Base-by-base conservation (phyloP, 2,888 invertebrate genomes). In the Atherix ibis region DNA sequence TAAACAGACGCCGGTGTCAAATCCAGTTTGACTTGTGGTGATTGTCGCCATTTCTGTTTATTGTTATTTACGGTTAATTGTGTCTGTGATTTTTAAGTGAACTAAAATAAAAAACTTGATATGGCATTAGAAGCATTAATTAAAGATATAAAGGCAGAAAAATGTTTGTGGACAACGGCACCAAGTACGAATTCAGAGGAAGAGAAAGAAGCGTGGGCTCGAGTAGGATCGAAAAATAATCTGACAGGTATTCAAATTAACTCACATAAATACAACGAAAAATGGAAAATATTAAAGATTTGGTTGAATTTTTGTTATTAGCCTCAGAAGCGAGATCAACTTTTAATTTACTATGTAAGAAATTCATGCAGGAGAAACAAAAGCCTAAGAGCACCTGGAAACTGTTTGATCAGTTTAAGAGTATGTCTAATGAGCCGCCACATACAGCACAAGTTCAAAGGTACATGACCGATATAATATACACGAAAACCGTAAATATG, bases 251-350 rank as follows among this genome's bases (percentile, higher is more conserved):
- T n/a, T n/a, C n/a, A n/a, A n/a, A n/a, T n/a, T n/a, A n/a, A n/a
- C n/a, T n/a, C n/a, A n/a, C n/a, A n/a, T n/a, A n/a, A n/a, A n/a
- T n/a, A n/a, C n/a, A n/a, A n/a, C n/a, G n/a, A n/a, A n/a, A n/a
- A n/a, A n/a, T n/a, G n/a, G n/a, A n/a, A n/a, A n/a, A n/a, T n/a
- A n/a, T n/a, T n/a, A n/a, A n/a, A n/a, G n/a, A n/a, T n/a, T n/a
- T n/a, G n/a, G n/a, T n/a, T n/a, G 8, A n/a, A 4, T 32, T 32
- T 26, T 22, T 27, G 26, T 18, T 43, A 34, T 10, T 33, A 51
- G 57, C 54, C 16, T 52, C 56, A 34, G 58, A 58, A 37, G 52
- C 55, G 4, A 55, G 56, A 29, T 57, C 58, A 10, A 58, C 58
- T 40, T 58, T 57, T 29, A 58, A 56, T 32, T 58, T 58, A 15